phyloP scores from a whole-genome alignment of 1,140 invertebrate species.

The Sminthurides bifidus region DNA sequence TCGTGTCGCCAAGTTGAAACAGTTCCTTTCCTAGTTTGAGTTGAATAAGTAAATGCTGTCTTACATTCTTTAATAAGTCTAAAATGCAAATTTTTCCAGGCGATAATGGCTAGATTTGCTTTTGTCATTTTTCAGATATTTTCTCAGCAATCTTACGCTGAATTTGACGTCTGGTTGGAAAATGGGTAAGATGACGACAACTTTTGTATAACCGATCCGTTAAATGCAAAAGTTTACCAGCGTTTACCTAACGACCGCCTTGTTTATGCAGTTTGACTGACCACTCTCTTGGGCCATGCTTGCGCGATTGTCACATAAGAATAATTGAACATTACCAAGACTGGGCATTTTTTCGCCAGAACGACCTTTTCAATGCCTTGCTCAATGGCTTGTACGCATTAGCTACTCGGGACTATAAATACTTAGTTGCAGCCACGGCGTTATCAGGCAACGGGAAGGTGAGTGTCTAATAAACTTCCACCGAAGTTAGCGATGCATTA shows the following conservation, averaged over 20 bases:
- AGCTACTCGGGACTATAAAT: conserved; percentile 17
- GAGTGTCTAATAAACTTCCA: not conserved
- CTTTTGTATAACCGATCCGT: not conserved
- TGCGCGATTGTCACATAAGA: conserved; percentile 1
- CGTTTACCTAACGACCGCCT: not conserved
- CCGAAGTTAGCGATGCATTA: too few species aligned
- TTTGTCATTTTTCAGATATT: conserved; percentile 14
- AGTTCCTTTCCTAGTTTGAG: too few species aligned
- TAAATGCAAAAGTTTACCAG: too few species aligned
- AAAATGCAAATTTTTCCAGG: too few species aligned
- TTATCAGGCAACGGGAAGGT: not conserved
- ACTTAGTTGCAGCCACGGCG: conserved; percentile 2
- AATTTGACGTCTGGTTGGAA: conserved; percentile 23
- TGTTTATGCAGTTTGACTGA: conserved; percentile 18
- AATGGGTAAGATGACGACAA: conserved; percentile 14
- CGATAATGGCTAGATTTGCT: too few species aligned
- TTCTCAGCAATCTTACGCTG: conserved; percentile 22
- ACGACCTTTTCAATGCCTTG: conserved; percentile 18
- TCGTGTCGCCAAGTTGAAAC: too few species aligned
- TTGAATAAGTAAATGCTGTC: too few species aligned
- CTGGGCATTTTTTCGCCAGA: conserved; percentile 28
- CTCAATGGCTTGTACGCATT: conserved; percentile 21
- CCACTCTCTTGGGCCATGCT: conserved; percentile 11
- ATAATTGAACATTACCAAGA: conserved; percentile 22
- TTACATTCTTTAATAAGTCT: too few species aligned